Percentiles rank a stretch among this genome's conserved stretches.
Conservation (phyloP, 2,113 vertebrate species). For the Ranitomeya imitator region DNA sequence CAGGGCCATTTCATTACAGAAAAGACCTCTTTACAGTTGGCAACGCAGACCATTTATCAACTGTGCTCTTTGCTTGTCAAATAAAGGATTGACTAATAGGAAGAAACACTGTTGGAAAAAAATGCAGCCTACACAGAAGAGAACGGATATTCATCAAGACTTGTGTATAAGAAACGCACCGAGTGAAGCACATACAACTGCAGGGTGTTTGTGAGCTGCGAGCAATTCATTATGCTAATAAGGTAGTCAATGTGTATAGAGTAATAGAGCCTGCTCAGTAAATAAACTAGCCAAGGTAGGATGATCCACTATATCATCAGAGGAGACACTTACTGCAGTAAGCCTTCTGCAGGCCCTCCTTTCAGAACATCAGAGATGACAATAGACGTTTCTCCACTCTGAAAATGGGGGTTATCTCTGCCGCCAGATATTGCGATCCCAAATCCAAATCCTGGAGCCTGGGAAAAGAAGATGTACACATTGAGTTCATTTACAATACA, state of each 20-base stretch:
- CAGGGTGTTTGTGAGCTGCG: background rate
- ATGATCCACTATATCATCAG: too few relatives aligned
- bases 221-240: background rate
- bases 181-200: background rate
- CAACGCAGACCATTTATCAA: background rate
- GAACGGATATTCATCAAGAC: background rate
- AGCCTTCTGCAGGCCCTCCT: conserved; percentile 95
- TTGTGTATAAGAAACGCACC: background rate
- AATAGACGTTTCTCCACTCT: conserved; percentile 98
- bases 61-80: background rate
- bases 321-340: conserved; percentile 87
- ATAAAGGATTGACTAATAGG: background rate
- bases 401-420: conserved; percentile 98
- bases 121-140: background rate
- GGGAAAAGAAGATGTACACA: conserved; percentile 18
- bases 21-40: background rate
- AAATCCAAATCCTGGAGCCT: conserved; percentile 98
- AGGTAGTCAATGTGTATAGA: background rate
- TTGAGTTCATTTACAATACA: background rate
- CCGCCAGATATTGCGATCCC: conserved; percentile 98
- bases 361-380: conserved; percentile 98
- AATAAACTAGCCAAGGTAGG: too few relatives aligned
- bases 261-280: background rate
- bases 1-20: conserved; percentile 8
- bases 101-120: background rate